These are phyloP conservation scores for Dolichallabes microphthalmus DNA, from an alignment of 2,113 vertebrate species.

Conservation along the genomic window DNA sequence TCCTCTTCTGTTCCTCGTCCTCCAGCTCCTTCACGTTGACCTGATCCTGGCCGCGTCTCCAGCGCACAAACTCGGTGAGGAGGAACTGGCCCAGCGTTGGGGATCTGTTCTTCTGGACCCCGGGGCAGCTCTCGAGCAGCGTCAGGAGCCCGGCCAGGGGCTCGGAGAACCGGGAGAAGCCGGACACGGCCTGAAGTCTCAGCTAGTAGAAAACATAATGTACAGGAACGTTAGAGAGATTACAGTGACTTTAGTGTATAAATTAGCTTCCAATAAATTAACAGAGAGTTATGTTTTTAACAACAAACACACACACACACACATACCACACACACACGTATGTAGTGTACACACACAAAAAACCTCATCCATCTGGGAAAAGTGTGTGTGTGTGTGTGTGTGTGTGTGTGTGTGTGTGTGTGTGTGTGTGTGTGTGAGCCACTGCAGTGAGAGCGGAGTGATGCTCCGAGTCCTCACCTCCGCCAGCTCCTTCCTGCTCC, in stretches of 20 bases:
- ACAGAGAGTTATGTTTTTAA: background rate
- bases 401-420: background rate
- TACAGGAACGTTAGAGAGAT: background rate
- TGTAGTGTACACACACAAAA: too few relatives aligned
- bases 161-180: constrained; percentile 67
- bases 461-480: constrained; percentile 62
- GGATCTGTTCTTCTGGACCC: constrained; percentile 64
- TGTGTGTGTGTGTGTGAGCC: background rate
- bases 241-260: background rate
- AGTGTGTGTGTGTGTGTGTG: background rate
- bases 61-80: constrained; percentile 68
- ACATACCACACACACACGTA: too few relatives aligned
- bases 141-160: constrained; percentile 66
- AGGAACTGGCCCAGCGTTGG: constrained; percentile 62
- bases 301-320: background rate
- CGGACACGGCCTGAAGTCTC: constrained; percentile 52
- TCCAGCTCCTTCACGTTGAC: constrained; percentile 58
- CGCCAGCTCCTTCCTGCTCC: constrained; percentile 67
- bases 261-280: background rate
- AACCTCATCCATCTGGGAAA: background rate
- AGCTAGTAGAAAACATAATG: constrained; percentile 53
- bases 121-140: constrained; percentile 66
- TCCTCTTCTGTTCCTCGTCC: constrained; percentile 42
- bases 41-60: constrained; percentile 62
- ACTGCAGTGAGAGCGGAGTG: background rate